Evolutionary conservation across 2,888 invertebrate genomes (phyloP).

Genomic region (Harpagoxenus sublaevis): DNA sequence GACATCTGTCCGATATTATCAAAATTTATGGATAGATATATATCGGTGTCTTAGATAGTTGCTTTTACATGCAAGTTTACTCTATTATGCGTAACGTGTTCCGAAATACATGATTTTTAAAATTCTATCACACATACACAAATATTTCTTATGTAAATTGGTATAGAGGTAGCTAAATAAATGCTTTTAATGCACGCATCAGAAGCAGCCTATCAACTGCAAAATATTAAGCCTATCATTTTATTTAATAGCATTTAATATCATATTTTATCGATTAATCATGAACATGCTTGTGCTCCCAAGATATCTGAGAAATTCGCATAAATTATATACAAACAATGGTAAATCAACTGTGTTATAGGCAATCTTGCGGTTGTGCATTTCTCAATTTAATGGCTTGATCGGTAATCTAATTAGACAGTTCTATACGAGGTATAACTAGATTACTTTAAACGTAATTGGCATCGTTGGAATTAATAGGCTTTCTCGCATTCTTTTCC

Average conservation of each 20-base stretch:
- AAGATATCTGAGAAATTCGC: background rate
- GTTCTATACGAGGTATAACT: background rate
- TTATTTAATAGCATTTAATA: constrained; percentile 14
- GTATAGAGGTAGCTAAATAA: background rate
- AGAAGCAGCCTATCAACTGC: background rate
- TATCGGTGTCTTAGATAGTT: background rate
- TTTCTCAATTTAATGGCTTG: background rate
- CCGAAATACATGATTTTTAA: constrained; percentile 3
- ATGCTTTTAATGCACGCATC: background rate
- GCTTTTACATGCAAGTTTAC: constrained; percentile 2
- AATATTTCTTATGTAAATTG: constrained; percentile 28
- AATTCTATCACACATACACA: background rate
- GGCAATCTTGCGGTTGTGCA: background rate
- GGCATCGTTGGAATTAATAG: constrained; percentile 10
- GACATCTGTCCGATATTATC: constrained; percentile 18
- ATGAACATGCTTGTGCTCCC: background rate
- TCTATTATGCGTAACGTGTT: background rate
- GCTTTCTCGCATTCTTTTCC: constrained; percentile 28
- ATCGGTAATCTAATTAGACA: background rate
- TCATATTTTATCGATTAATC: constrained; percentile 11
- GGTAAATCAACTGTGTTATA: background rate
- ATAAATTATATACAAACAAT: constrained; percentile 18
- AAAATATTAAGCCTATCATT: constrained; percentile 16
- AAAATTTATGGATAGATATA: background rate
- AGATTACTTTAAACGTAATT: background rate